Evolutionary conservation across 2,797 vertebrate species (phyloP).

Genomic region (Petrocephalus schoutedeni): DNA sequence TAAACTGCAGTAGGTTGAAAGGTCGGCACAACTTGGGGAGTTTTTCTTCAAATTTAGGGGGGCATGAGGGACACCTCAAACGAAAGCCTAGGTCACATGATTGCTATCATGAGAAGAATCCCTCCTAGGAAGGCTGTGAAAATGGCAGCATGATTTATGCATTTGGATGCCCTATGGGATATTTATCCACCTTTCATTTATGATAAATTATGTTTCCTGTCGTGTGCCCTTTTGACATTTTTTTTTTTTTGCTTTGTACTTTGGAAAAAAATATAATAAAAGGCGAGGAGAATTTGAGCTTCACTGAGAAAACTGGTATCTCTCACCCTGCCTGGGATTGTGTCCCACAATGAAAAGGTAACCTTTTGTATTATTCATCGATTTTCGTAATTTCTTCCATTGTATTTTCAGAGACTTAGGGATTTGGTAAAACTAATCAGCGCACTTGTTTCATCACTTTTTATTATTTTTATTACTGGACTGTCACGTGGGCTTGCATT

Average conservation of each 20-base stretch:
- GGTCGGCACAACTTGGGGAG: background rate
- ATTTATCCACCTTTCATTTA: constrained; percentile 15
- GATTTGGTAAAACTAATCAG: background rate
- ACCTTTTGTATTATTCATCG: constrained; percentile 3
- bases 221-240: constrained; percentile 17
- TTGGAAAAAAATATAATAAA: background rate
- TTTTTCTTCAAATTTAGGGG: background rate
- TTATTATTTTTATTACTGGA: background rate
- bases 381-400: background rate
- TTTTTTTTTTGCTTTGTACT: background rate
- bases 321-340: background rate
- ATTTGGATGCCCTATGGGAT: background rate
- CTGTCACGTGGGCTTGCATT: background rate
- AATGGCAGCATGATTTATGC: constrained; percentile 20
- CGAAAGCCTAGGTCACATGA: background rate
- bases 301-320: background rate
- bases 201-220: constrained; percentile 20
- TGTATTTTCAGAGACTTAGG: background rate
- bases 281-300: background rate
- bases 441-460: background rate
- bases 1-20: background rate
- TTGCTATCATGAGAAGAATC: background rate
- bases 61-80: background rate
- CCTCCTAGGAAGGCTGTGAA: constrained; percentile 2
- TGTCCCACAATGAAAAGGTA: constrained; percentile 11